Evolutionary conservation across 2,888 invertebrate species (phyloP).

Genomic region (Lasius fuliginosus): DNA sequence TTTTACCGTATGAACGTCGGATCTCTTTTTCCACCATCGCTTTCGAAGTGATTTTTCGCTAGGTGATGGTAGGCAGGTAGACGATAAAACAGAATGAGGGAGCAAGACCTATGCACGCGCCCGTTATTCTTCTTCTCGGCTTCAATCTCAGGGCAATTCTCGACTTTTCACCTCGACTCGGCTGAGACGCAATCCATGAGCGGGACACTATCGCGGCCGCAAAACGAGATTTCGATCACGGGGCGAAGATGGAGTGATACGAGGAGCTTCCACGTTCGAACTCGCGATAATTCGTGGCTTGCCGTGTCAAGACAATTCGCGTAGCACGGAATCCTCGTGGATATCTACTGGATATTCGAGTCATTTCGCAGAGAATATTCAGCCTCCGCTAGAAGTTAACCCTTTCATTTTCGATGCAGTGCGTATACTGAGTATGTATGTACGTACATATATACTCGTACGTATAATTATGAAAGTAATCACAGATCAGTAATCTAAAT

Average conservation of each 20-base stretch:
- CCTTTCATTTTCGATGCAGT: neutral
- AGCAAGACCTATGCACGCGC: constrained; percentile 56
- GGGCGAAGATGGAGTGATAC: constrained; percentile 55
- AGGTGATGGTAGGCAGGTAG: constrained; percentile 30
- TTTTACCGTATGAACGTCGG: constrained; percentile 20
- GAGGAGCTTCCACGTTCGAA: neutral
- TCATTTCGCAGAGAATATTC: constrained; percentile 24
- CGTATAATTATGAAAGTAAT: neutral
- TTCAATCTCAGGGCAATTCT: constrained; percentile 74
- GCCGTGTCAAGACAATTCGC: constrained; percentile 39
- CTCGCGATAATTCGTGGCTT: constrained; percentile 43
- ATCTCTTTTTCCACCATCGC: constrained; percentile 36
- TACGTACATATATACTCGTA: neutral
- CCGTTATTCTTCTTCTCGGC: constrained; percentile 64
- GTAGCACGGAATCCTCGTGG: neutral
- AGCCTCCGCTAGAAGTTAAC: constrained; percentile 13
- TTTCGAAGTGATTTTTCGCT: constrained; percentile 59
- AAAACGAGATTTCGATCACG: constrained; percentile 72
- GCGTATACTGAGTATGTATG: neutral
- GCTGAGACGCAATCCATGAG: constrained; percentile 66
- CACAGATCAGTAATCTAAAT: neutral
- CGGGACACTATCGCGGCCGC: constrained; percentile 55
- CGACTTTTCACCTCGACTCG: constrained; percentile 28
- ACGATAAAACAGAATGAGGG: constrained; percentile 23
- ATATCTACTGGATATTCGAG: constrained; percentile 7